Conservation (phyloP, 2,888 invertebrate species). For the Drosophila siamana region DNA sequence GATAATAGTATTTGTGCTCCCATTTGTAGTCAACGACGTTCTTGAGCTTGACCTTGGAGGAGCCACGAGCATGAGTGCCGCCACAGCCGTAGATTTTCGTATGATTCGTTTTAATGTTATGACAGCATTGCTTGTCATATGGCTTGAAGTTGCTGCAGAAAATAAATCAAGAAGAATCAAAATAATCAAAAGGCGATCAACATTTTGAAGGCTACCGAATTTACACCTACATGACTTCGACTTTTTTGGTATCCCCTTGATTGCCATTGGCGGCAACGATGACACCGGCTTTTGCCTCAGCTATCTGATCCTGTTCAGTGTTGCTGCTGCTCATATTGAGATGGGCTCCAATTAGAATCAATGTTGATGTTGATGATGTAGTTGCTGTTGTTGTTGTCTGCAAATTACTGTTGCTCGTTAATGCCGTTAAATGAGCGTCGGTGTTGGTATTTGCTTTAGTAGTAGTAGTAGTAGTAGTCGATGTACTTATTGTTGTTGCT, state of each 20-base stretch:
- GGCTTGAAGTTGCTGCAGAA: slow-evolving; percentile 77
- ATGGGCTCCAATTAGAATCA: slow-evolving; percentile 38
- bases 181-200: neutral
- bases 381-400: slow-evolving; percentile 37
- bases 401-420: slow-evolving; percentile 51
- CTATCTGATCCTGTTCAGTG: slow-evolving; percentile 57
- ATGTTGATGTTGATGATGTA: slow-evolving; percentile 4
- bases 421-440: slow-evolving; percentile 46
- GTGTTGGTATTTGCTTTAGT: slow-evolving; percentile 30
- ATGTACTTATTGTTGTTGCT: slow-evolving; percentile 21
- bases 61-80: slow-evolving; percentile 92
- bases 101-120: slow-evolving; percentile 85
- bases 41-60: slow-evolving; percentile 95
- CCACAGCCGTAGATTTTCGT: slow-evolving; percentile 90
- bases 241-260: slow-evolving; percentile 46
- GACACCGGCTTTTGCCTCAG: slow-evolving; percentile 13
- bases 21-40: slow-evolving; percentile 97
- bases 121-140: slow-evolving; percentile 81
- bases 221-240: slow-evolving; percentile 65
- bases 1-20: slow-evolving; percentile 95
- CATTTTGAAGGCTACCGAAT: neutral
- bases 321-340: slow-evolving; percentile 61
- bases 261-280: slow-evolving; percentile 55
- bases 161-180: slow-evolving; percentile 8
- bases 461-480: slow-evolving; percentile 13